A percentile compares a stretch with the other conserved stretches of the same genome.
Evolutionary conservation across 2,797 vertebrate genomes (phyloP).

Genomic region (Phyllotis vaccarum): DNA sequence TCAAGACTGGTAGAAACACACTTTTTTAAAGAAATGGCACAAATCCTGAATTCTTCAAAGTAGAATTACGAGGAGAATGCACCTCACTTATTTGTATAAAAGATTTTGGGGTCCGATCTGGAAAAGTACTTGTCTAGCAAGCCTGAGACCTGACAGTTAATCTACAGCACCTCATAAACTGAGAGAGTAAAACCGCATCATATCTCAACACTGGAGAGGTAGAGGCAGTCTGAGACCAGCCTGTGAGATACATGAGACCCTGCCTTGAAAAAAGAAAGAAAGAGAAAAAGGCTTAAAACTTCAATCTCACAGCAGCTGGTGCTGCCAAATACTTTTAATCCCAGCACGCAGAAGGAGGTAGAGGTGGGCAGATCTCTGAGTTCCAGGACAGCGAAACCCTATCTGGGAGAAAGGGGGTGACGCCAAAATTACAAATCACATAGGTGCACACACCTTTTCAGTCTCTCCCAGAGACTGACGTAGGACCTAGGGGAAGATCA

Average conservation of each 20-base stretch:
- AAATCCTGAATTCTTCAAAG: not conserved
- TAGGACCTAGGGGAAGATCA: slow-evolving; percentile 26
- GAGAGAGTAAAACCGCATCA: not conserved
- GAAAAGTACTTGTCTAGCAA: not conserved
- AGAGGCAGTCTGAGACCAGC: not conserved
- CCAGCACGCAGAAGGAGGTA: not conserved
- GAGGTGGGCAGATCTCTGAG: not conserved
- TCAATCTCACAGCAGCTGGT: not conserved
- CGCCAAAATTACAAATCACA: too few species aligned
- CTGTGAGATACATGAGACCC: not conserved
- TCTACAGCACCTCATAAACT: not conserved
- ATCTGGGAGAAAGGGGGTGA: too few species aligned
- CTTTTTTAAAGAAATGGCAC: not conserved
- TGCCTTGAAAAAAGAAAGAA: not conserved
- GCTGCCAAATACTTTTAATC: not conserved
- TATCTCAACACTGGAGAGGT: not conserved
- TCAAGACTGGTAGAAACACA: not conserved
- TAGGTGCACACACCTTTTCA: not conserved
- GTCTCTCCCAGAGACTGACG: slow-evolving; percentile 11
- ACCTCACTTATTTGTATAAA: not conserved
- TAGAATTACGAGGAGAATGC: not conserved
- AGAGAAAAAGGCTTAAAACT: slow-evolving; percentile 42
- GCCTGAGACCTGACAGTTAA: not conserved
- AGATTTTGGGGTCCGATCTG: not conserved
- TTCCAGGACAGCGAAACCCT: not conserved